Conservation (phyloP, 2,888 invertebrate genomes). For the Pseudococcus longispinus region DNA sequence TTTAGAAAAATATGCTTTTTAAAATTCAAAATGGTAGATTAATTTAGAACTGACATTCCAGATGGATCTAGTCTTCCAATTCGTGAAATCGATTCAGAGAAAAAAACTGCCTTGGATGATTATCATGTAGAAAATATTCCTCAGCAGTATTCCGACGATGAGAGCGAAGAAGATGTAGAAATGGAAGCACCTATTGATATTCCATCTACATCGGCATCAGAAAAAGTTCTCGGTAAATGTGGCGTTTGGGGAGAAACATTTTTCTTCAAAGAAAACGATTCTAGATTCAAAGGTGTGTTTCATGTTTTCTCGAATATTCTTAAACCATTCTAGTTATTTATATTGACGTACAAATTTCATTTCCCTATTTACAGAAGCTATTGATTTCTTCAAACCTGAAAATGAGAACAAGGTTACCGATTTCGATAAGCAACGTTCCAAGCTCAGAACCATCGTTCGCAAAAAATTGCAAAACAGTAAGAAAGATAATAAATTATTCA, state of each 20-base stretch:
- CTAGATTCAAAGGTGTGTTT: conserved; percentile 57
- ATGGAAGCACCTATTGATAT: conserved; percentile 42
- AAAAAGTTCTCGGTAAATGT: conserved; percentile 57
- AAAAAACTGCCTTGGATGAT: not conserved
- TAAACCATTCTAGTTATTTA: not conserved
- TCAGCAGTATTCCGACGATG: not conserved
- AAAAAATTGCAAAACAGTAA: conserved; percentile 52
- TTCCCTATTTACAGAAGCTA: conserved; percentile 12
- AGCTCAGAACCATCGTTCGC: conserved; percentile 42
- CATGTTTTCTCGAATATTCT: not conserved
- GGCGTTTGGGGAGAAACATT: conserved; percentile 58
- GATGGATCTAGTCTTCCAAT: not conserved
- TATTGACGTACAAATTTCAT: not conserved
- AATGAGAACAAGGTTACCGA: conserved; percentile 7
- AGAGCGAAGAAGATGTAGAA: not conserved
- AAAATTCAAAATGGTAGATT: not conserved
- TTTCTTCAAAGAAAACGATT: conserved; percentile 58
- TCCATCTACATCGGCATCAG: conserved; percentile 37
- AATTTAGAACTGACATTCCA: not conserved
- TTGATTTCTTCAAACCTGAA: conserved; percentile 8
- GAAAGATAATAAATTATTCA: conserved; percentile 47
- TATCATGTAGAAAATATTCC: conserved; percentile 13
- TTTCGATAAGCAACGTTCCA: conserved; percentile 16
- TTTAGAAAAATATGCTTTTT: not conserved
- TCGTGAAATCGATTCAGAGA: not conserved